A percentile compares a stretch with the other conserved stretches of the same genome.
Conservation (phyloP, 2,888 invertebrate species). For the Hypercompe scribonia region DNA sequence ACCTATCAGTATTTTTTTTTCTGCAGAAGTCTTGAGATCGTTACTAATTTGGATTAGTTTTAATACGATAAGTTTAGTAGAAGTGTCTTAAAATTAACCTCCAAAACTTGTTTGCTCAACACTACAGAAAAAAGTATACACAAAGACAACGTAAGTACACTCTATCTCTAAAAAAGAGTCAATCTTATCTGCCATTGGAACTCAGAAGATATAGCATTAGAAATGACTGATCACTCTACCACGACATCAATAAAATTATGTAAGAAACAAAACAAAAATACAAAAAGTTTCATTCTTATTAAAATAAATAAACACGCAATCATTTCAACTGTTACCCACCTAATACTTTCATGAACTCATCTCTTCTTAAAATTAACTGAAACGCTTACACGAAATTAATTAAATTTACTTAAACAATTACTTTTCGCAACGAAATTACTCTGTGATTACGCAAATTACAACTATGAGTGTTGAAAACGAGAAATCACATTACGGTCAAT, state of each 20-base stretch:
- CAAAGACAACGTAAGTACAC: too few relatives aligned
- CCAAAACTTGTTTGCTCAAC: too few relatives aligned
- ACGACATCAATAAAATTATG: neutral
- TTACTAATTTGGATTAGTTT: too few relatives aligned
- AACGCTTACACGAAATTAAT: slow-evolving; percentile 19
- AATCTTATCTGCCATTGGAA: too few relatives aligned
- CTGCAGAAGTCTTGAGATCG: too few relatives aligned
- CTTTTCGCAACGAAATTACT: slow-evolving; percentile 39
- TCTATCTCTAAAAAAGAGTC: too few relatives aligned
- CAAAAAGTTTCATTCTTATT: neutral
- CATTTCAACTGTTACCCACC: slow-evolving; percentile 11
- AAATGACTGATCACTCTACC: neutral
- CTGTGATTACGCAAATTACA: slow-evolving; percentile 47
- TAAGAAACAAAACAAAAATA: neutral
- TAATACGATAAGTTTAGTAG: too few relatives aligned
- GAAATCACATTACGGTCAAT: slow-evolving; percentile 51
- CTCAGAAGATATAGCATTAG: too few relatives aligned
- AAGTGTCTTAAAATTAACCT: too few relatives aligned
- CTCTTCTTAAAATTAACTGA: slow-evolving; percentile 15
- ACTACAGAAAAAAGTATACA: too few relatives aligned
- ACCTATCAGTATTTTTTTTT: neutral
- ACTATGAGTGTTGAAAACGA: slow-evolving; percentile 46
- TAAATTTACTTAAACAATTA: slow-evolving; percentile 33
- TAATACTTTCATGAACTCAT: slow-evolving; percentile 14
- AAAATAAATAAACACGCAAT: neutral